A percentile compares a stretch with the other conserved stretches of the same genome.
Evolutionary conservation across 2,113 vertebrate genomes (phyloP).

Genomic region (Cettia cetti): DNA sequence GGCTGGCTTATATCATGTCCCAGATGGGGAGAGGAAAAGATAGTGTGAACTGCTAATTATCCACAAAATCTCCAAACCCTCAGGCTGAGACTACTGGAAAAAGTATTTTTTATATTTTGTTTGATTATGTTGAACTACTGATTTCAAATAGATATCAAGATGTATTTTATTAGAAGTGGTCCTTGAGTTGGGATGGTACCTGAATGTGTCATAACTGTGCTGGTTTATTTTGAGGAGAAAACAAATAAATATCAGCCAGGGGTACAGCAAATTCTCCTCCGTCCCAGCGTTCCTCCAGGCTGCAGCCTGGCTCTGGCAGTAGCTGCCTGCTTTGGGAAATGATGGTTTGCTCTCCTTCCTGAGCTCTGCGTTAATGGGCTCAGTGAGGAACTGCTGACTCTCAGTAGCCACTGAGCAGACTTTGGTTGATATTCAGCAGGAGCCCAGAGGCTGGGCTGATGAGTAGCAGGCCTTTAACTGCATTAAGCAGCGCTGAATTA

Average conservation of each 20-base stretch:
- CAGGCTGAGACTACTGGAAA: background rate
- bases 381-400: background rate
- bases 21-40: background rate
- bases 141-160: background rate
- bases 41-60: background rate
- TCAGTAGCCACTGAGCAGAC: background rate
- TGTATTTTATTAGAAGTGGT: background rate
- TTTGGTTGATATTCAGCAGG: background rate
- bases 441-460: background rate
- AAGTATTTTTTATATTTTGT: background rate
- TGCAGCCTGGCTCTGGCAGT: background rate
- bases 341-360: background rate
- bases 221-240: background rate
- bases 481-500: accelerated
- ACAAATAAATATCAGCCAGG: background rate
- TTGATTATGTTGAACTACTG: background rate
- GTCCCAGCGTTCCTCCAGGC: background rate
- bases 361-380: background rate
- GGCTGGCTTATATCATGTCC: background rate
- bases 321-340: background rate
- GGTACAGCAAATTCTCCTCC: background rate
- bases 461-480: background rate
- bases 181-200: background rate
- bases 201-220: background rate
- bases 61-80: background rate